Evolutionary conservation across 2,113 vertebrate genomes (phyloP).

Genomic region (Mandrillus leucophaeus): DNA sequence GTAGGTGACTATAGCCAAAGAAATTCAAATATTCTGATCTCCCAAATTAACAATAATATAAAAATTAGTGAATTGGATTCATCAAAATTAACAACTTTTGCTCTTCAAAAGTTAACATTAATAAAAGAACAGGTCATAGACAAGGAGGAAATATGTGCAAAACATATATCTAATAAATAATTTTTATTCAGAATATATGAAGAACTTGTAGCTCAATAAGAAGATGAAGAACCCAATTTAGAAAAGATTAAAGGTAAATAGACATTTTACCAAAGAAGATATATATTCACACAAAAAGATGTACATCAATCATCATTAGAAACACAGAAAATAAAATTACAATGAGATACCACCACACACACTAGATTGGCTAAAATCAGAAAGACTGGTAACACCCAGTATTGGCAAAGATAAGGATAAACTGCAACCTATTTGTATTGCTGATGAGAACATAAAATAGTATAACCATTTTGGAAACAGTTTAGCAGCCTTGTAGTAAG

Average conservation of each 20-base stretch:
- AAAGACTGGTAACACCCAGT: not conserved
- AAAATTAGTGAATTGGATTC: not conserved
- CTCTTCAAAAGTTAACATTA: not conserved
- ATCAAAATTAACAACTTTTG: not conserved
- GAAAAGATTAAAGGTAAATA: not conserved
- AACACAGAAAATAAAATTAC: not conserved
- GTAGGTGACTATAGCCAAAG: not conserved
- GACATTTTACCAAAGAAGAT: not conserved
- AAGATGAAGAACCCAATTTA: not conserved
- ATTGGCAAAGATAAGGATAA: not conserved
- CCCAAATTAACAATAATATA: not conserved
- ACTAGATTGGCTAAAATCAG: not conserved
- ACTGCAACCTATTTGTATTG: not conserved
- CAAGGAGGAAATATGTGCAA: not conserved
- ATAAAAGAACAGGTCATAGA: not conserved
- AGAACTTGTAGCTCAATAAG: not conserved
- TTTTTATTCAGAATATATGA: not conserved
- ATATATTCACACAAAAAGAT: not conserved
- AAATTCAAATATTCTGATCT: not conserved
- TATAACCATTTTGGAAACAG: not conserved
- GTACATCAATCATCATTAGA: not conserved
- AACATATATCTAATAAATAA: not conserved
- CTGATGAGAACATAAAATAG: not conserved
- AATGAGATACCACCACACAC: not conserved
- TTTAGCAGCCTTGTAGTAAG: not conserved